A percentile compares a stretch with the other conserved stretches of the same genome.
These are phyloP conservation scores for Colletes collaris DNA, from an alignment of 2,888 invertebrate genomes.

Conservation along the genomic window DNA sequence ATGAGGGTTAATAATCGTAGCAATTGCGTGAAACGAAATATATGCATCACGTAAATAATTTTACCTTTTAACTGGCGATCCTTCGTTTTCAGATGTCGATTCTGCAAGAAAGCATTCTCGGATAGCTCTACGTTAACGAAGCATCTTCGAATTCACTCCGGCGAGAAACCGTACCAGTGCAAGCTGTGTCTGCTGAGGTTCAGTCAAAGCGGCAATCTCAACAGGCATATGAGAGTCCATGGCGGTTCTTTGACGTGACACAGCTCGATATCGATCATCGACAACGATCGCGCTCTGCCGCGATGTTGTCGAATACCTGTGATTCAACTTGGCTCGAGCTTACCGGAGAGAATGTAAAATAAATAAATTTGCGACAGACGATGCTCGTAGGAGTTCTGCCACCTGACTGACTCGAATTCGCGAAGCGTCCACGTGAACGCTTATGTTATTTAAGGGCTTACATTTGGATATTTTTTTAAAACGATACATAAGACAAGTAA, in stretches of 20 bases:
- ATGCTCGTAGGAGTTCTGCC: constrained; percentile 36
- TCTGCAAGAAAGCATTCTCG: constrained; percentile 99
- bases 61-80: constrained; percentile 45
- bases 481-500: constrained; percentile 42
- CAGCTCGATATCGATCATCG: constrained; percentile 66
- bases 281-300: constrained; percentile 68
- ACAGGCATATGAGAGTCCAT: constrained; percentile 99
- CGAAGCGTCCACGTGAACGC: constrained; percentile 8
- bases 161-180: constrained; percentile 99
- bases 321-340: constrained; percentile 77
- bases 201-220: constrained; percentile 99
- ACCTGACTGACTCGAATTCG: constrained; percentile 38
- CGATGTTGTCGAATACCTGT: constrained; percentile 81
- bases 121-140: constrained; percentile 99
- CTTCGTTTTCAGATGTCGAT: constrained; percentile 88
- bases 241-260: constrained; percentile 84
- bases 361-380: constrained; percentile 31
- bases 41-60: background rate
- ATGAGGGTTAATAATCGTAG: too few relatives aligned
- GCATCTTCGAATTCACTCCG: constrained; percentile 95
- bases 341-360: constrained; percentile 58
- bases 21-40: too few relatives aligned
- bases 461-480: constrained; percentile 46
- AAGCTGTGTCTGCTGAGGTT: constrained; percentile 97
- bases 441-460: constrained; percentile 31